Evolutionary conservation across 1,140 invertebrate species (phyloP).

Genomic region (Tribolium castaneum): DNA sequence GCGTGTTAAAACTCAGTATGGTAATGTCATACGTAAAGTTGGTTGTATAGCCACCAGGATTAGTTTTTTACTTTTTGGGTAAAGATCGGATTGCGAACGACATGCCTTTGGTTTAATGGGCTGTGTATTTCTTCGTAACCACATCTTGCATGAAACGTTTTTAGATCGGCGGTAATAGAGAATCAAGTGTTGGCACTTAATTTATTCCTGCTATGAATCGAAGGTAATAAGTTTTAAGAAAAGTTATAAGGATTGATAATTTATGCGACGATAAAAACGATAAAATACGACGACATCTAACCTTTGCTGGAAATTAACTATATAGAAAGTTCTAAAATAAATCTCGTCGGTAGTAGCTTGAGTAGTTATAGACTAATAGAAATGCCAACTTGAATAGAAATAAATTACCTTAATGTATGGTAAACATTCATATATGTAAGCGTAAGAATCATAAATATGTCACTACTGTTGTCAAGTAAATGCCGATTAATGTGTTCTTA

Average conservation of each 20-base stretch:
- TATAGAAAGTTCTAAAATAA: conserved; percentile 57
- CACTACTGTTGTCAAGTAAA: conserved; percentile 64
- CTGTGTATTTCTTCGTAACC: conserved; percentile 3
- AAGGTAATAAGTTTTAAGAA: conserved; percentile 49
- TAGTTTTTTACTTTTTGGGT: background rate
- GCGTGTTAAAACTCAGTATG: conserved; percentile 8
- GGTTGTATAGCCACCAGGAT: background rate
- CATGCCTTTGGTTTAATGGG: background rate
- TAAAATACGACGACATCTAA: conserved; percentile 56
- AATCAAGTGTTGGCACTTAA: conserved; percentile 15
- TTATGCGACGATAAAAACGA: conserved; percentile 54
- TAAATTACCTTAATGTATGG: conserved; percentile 65
- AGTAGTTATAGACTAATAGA: conserved; percentile 64
- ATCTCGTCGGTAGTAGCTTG: conserved; percentile 56
- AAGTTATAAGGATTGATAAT: conserved; percentile 52
- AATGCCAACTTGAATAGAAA: conserved; percentile 63
- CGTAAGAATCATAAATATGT: conserved; percentile 64
- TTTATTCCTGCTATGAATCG: conserved; percentile 38
- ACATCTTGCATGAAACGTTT: conserved; percentile 1
- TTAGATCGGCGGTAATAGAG: background rate
- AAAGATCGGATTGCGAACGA: background rate
- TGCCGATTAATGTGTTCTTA: conserved; percentile 64
- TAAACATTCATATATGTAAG: conserved; percentile 65
- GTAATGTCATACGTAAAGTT: background rate
- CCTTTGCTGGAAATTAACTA: conserved; percentile 55